A percentile compares a stretch with the other conserved stretches of the same genome.
Evolutionary conservation across 2,888 invertebrate genomes (phyloP).

Genomic region (Platycheirus albimanus): DNA sequence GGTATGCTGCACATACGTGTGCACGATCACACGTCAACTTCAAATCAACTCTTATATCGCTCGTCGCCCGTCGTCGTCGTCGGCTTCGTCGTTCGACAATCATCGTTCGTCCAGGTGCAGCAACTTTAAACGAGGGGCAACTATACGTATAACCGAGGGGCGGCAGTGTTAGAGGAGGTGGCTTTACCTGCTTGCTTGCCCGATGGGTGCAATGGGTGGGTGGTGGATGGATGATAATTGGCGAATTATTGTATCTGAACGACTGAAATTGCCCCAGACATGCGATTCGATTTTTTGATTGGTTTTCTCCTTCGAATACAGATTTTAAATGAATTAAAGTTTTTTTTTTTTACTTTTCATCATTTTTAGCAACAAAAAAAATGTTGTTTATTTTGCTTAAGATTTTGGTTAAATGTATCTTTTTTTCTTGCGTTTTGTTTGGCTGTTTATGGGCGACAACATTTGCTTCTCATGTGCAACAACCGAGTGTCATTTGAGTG

Average conservation of each 20-base stretch:
- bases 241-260: constrained; percentile 73
- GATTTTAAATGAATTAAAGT: constrained; percentile 61
- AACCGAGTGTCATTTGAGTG: constrained; percentile 57
- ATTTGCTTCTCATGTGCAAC: constrained; percentile 61
- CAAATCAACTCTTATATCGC: constrained; percentile 59
- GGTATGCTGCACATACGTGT: constrained; percentile 23
- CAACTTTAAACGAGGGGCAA: constrained; percentile 23
- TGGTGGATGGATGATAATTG: constrained; percentile 65
- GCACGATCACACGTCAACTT: constrained; percentile 72
- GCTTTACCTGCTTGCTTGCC: constrained; percentile 27
- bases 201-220: constrained; percentile 48
- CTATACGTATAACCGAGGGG: constrained; percentile 6
- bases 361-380: constrained; percentile 3
- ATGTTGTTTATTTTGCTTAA: constrained; percentile 28
- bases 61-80: constrained; percentile 5
- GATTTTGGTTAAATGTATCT: constrained; percentile 27
- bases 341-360: constrained; percentile 14
- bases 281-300: constrained; percentile 71
- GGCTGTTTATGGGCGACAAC: constrained; percentile 63
- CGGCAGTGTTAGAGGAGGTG: constrained; percentile 26
- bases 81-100: too few species aligned
- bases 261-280: constrained; percentile 71
- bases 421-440: constrained; percentile 15
- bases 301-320: constrained; percentile 65
- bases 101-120: constrained; percentile 53